Evolutionary conservation across 2,113 vertebrate genomes (phyloP).

Genomic region (Nipponia nippon): DNA sequence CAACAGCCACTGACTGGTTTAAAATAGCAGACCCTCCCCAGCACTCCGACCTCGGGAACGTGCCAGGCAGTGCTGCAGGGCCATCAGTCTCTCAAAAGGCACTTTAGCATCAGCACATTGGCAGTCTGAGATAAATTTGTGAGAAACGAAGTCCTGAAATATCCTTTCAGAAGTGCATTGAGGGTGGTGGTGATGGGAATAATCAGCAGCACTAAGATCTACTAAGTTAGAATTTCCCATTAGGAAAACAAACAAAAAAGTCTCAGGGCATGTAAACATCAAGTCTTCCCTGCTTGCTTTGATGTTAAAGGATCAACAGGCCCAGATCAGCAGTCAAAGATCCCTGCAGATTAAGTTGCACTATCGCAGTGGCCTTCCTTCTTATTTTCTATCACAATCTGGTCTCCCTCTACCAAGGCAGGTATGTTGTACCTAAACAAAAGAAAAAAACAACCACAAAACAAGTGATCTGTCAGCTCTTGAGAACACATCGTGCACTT

Average conservation of each 20-base stretch:
- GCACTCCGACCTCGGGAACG: accelerated
- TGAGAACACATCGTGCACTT: neutral
- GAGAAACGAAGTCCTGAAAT: neutral
- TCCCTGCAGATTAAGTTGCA: neutral
- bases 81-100: neutral
- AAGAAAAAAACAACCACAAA: neutral
- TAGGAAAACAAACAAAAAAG: neutral
- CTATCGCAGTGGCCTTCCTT: neutral
- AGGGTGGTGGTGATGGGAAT: too few species aligned
- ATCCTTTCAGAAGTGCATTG: neutral
- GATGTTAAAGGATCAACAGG: neutral
- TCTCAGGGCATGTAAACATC: neutral
- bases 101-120: neutral
- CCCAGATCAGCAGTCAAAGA: neutral
- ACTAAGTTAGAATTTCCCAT: neutral
- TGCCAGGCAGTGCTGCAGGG: neutral
- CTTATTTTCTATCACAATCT: neutral
- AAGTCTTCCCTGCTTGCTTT: neutral
- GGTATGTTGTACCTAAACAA: neutral
- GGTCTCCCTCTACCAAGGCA: neutral
- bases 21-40: neutral
- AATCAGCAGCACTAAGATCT: neutral
- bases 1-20: neutral
- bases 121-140: neutral
- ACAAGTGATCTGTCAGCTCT: neutral